Evolutionary conservation across 2,888 invertebrate genomes (phyloP).

Genomic region (Diploptera punctata): DNA sequence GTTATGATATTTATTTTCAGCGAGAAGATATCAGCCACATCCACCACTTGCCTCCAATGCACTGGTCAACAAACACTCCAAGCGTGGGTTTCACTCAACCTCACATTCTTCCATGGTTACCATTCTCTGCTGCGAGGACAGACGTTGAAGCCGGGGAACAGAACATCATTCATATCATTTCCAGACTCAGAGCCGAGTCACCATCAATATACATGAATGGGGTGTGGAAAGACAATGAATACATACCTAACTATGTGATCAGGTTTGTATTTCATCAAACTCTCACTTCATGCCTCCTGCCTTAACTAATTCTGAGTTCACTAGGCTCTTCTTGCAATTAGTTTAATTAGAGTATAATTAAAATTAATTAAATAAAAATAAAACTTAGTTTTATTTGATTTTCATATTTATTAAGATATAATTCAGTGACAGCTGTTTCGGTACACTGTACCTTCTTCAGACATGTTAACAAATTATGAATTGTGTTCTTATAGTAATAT

Average conservation of each 20-base stretch:
- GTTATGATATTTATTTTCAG: slow-evolving; percentile 35
- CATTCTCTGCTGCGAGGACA: slow-evolving; percentile 59
- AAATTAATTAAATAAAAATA: too few species aligned
- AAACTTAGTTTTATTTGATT: too few species aligned
- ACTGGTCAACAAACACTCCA: slow-evolving; percentile 57
- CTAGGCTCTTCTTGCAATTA: too few species aligned
- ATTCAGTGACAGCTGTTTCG: too few species aligned
- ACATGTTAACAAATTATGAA: too few species aligned
- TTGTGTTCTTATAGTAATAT: too few species aligned
- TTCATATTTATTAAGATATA: too few species aligned
- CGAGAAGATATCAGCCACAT: slow-evolving; percentile 57
- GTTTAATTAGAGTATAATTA: too few species aligned
- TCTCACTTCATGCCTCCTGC: too few species aligned
- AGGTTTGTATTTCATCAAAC: too few species aligned
- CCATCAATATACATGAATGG: slow-evolving; percentile 78
- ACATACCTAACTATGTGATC: slow-evolving; percentile 71
- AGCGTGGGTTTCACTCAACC: slow-evolving; percentile 54
- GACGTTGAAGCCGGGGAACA: slow-evolving; percentile 60
- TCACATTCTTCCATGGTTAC: slow-evolving; percentile 68
- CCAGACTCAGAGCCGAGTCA: slow-evolving; percentile 64
- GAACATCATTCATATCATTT: slow-evolving; percentile 65
- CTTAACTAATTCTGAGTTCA: too few species aligned
- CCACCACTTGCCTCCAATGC: slow-evolving; percentile 75
- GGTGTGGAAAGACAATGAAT: slow-evolving; percentile 68
- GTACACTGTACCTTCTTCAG: too few species aligned